Evolutionary conservation across 2,888 invertebrate species (phyloP), one percentile per base, ranked within the genome.

Genomic region (Serrognathus titanus): DNA sequence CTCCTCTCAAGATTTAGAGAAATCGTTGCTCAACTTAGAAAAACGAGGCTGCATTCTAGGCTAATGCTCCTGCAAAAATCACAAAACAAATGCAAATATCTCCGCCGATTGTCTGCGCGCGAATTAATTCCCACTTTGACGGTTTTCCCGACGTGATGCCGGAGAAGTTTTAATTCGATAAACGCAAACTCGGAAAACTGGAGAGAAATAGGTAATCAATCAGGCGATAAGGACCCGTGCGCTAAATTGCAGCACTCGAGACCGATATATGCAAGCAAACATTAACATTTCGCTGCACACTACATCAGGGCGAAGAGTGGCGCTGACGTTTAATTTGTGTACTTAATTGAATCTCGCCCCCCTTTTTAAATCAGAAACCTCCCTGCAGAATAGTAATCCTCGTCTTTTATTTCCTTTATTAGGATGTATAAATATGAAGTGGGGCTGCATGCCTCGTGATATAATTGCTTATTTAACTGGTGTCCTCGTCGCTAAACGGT

Each of bases 241-340:
- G 54, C 47, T 60, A 62, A 60, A 56, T 57, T 57, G 58, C 58
- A 55, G 51, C 58, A 57, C 56, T 60, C 55, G 60, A 60, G 60
- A 7, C 24, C 24, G 24, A 31, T 31, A 31, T 31, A 55, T 60
- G 54, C 60, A 62, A 58, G 59, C 63, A 60, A 58, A 62, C 62
- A 63, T 63, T 62, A 62, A 62, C 63, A 63, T 64, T 61, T 59
- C 52, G 58, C 57, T 56, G 64, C 64, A 72, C 68, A 72, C 68
- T 71, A 69, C 68, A 72, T 72, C 71, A 73, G 62, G 60, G 62
- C 64, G 62, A 64, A 66, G 71, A 69, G 70, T 74, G 73, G 69
- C 61, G 67, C 69, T 74, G 74, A 74, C 74, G 69, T 73, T 72
- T 73, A 74, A 74, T 74, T 73, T 73, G 72, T 71, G 69, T 68